Evolutionary conservation across 2,888 invertebrate species (phyloP), one percentile per base, ranked within the genome.

Genomic region (Cactoblastis cactorum): DNA sequence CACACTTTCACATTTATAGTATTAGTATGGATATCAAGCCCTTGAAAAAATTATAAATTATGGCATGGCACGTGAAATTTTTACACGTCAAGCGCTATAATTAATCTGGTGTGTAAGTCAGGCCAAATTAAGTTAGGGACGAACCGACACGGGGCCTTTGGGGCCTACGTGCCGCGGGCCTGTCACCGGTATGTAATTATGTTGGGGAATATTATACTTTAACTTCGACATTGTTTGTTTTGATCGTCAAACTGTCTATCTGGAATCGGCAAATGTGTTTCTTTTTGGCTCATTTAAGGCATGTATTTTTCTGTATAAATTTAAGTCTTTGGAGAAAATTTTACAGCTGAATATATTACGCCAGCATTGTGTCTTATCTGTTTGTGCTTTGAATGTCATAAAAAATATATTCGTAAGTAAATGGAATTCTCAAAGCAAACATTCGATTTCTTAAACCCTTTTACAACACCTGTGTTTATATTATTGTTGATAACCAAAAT

Each of bases 71-170:
- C 15, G 11, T 2, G 6, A 17, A 43, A 43, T 17, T 43, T 43
- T 15, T 33, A 41, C 49, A 43, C 22, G 41, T 41, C 18, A 4
- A 49, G 32, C 38, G 9, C 15, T 41, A 22, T 47, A 47, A 47
- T 47, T 47, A 47, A 47, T 22, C 35, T 15, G 22, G 34, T 35
- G 34, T 19, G 35, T 19, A 47, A 47, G 46, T 47, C 34, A 22
- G 15, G 8, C 35, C 19, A 34, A 46, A 46, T 34, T 47, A 47
- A 47, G 46, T 47, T 47, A 15, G 17, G 32, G 43, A 43, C 41
- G 41, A 43, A 9, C 43, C 43, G 43, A 19, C 28, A 12, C 24
- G 9, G 28, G 28, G 11, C 28, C 11, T 11, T 28, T 1, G 43
- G 15, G 28, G 15, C 28, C 43, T 28, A 43, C 28, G 17, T 43